Base-by-base conservation (phyloP, 2,797 vertebrate genomes). In the Oceanodroma leucorhoa region DNA sequence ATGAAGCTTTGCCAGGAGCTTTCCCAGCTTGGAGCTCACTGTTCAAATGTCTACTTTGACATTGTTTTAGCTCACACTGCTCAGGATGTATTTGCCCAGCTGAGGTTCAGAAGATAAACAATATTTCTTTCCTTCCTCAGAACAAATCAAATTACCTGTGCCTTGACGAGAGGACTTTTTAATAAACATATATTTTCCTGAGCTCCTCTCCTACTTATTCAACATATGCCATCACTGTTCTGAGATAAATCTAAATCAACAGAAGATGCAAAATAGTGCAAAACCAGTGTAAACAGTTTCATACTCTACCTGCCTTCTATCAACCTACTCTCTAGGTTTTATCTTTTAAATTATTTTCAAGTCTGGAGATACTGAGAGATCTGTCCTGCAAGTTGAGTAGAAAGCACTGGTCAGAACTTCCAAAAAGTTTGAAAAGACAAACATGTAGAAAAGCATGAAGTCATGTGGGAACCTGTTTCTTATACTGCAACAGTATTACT, bases 91-190 rank as follows among this genome's bases (percentile, higher is more conserved):
- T 79, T 88, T 90, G 54, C 36, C 40, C 66, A 92, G 51, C 27
- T 93, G 77, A 91, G n/a, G 46, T 90, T 87, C 43, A 36, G 80
- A 86, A 90, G 34, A 75, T 40, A 87, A 96, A 94, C 53, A 88
- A 20, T 41, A 91, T 75, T 72, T 88, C 45, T 77, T 86, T 57
- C 24, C 24, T 83, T 91, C 34, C 38, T 84, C 45, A 79, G 62
- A 87, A 66, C 6, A 86, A 90, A 90, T 89, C 2, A 1, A 79
- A 72, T 90, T 80, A 60, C 41, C 26, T 53, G 15, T 55, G 60
- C 67, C 69, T 94, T 69, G 72, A 94, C 89, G 82, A 95, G 80
- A 92, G 7, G 16, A 69, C 18, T 77, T 84, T 89, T 79, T 75
- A 93, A 91, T 83, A 89, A 79, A 95, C 53, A 18, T 72, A 17